Conservation (phyloP, 2,113 vertebrate genomes). For the Pteronura brasiliensis region DNA sequence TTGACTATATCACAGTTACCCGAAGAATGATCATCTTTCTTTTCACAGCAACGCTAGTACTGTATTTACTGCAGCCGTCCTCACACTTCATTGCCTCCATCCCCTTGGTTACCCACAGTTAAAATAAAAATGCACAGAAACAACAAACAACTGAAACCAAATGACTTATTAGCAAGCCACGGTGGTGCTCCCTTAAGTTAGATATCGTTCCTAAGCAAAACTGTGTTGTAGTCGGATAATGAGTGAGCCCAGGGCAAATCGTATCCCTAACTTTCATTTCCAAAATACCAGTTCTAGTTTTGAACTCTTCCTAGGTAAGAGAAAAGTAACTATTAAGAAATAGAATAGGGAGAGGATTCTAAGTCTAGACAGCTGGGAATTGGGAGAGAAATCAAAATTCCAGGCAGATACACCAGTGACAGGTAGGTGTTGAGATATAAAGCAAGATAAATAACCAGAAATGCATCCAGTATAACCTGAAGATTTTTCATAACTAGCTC, state of each 20-base stretch:
- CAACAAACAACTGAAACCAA: background rate
- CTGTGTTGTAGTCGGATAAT: background rate
- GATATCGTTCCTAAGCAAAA: background rate
- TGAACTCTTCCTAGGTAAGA: background rate
- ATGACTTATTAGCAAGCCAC: background rate
- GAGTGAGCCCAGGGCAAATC: background rate
- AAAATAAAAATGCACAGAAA: background rate
- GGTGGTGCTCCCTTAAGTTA: background rate
- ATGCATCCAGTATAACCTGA: background rate
- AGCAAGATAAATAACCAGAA: background rate
- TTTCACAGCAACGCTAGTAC: background rate
- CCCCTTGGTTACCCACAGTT: background rate
- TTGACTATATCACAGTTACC: background rate
- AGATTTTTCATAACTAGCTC: background rate
- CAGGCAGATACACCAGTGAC: background rate
- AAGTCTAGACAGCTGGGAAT: constrained; percentile 10
- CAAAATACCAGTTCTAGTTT: background rate
- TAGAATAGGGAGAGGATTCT: background rate
- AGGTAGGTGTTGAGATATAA: constrained; percentile 11
- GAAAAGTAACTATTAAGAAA: background rate
- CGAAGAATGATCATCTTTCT: background rate
- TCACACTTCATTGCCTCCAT: background rate
- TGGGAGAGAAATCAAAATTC: constrained; percentile 31
- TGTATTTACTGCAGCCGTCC: background rate
- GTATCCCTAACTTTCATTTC: background rate